Percentiles rank a stretch among this genome's conserved stretches.
Conservation (phyloP, 2,888 invertebrate species). For the Acheta domesticus region DNA sequence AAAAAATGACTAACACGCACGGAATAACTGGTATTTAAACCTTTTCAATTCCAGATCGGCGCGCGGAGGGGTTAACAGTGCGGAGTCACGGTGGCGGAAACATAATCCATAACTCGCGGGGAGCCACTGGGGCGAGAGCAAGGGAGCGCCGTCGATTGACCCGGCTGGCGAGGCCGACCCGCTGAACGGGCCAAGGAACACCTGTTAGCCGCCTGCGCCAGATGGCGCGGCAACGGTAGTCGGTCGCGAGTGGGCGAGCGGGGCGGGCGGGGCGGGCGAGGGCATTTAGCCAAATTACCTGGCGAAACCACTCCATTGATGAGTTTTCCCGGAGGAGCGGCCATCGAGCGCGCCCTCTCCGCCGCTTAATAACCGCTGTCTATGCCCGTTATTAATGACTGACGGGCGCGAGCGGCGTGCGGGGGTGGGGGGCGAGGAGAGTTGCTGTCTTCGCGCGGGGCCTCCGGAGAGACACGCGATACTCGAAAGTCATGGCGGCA, state of each 20-base stretch:
- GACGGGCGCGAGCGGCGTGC: not conserved
- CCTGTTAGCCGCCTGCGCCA: not conserved
- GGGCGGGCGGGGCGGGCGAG: not conserved
- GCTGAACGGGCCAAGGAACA: not conserved
- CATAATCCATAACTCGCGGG: not conserved
- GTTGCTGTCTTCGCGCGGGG: not conserved
- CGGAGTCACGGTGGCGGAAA: slow-evolving; percentile 4
- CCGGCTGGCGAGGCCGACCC: not conserved
- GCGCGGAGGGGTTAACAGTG: not conserved
- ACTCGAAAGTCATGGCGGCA: not conserved
- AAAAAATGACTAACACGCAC: not conserved
- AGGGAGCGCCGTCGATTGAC: not conserved
- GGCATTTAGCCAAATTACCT: slow-evolving; percentile 18
- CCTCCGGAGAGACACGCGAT: not conserved
- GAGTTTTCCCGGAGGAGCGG: not conserved
- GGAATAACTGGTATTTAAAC: not conserved
- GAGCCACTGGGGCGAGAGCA: not conserved
- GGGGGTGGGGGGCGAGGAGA: not conserved
- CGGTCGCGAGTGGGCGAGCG: not conserved
- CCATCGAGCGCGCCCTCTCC: not conserved
- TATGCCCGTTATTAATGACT: not conserved
- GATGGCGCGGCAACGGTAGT: not conserved
- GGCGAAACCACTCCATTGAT: slow-evolving; percentile 5
- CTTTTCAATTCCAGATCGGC: not conserved
- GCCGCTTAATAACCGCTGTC: slow-evolving; percentile 1